Base-by-base conservation (phyloP, 2,113 vertebrate species). In the Corvus moneduloides region DNA sequence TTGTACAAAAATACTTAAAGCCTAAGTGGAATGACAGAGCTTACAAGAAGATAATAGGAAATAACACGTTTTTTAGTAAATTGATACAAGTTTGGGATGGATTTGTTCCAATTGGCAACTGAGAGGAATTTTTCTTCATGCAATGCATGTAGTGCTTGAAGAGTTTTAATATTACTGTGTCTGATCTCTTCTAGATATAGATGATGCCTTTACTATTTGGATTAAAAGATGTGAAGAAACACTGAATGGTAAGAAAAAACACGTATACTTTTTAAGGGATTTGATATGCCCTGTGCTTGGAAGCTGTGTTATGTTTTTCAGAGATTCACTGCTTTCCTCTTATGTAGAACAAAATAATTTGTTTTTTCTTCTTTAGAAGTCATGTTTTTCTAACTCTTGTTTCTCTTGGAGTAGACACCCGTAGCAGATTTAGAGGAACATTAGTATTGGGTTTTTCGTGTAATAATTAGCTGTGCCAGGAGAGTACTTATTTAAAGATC, bases 171-270 rank as follows among this genome's bases (percentile, higher is more conserved):
- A 6, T 81, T 73, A 6, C 16, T 91, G 27, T 90, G 32, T 89
- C 84, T 93, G 90, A 62, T 95, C 55, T 92, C 72, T 95, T 93
- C 33, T 97, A 99, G 99, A 81, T 97, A 95, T 98, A 66, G 98
- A 98, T 95, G 94, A 97, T 94, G 96, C 97, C 18, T 99, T 99
- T 97, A 95, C 97, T 92, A 54, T 97, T 91, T 99, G 99, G 99
- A 98, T 99, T 95, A 98, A 98, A 95, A 98, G 93, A 46, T 99
- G 99, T 97, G 98, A 99, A 84, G 99, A 99, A 95, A 98, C 94
- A 80, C 96, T 99, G 95, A 98, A 94, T 1, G 97, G 99, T 99
- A 97, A 98, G 99, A 96, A 67, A 76, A 33, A n/a, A 0, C 8
- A 43, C 21, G 0, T 37, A 67, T 59, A 39, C 19, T 88, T 89